Evolutionary conservation across 2,113 vertebrate species (phyloP).

Genomic region (Pterocles burchelli): DNA sequence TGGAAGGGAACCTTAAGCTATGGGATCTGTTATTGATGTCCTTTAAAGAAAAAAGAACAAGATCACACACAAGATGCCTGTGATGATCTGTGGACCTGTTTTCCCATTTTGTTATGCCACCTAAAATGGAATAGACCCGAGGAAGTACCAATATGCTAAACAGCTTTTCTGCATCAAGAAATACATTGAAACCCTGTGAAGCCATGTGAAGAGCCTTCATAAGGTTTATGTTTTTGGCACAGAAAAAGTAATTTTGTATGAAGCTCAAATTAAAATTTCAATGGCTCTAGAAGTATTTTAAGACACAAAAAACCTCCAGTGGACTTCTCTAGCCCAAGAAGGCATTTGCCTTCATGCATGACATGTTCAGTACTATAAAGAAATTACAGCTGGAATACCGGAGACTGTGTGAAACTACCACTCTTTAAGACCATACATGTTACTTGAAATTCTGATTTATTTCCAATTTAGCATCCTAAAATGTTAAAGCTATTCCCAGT

Average conservation of each 20-base stretch:
- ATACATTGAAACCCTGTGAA: neutral
- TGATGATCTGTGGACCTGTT: neutral
- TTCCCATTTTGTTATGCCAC: neutral
- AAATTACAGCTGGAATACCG: neutral
- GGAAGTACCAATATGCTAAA: neutral
- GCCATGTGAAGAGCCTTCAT: neutral
- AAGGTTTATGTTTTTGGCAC: neutral
- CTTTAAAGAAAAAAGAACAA: neutral
- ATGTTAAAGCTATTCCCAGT: neutral
- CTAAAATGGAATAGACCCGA: neutral
- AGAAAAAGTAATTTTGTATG: neutral
- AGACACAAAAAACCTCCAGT: neutral
- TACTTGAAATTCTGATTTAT: neutral
- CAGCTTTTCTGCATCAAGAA: neutral
- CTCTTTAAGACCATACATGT: neutral
- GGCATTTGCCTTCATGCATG: neutral
- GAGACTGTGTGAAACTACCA: neutral
- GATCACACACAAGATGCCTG: neutral
- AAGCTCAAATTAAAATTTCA: neutral
- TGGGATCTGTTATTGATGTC: neutral
- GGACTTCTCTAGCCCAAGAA: neutral
- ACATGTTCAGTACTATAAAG: neutral
- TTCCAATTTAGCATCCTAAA: neutral
- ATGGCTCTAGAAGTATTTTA: neutral
- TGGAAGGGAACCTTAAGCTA: neutral